Evolutionary conservation across 30 jellyfish, hydroid and myxozoan genomes (phyloP), one percentile per base, ranked within the genome.

Genomic region (Aurelia sp.): DNA sequence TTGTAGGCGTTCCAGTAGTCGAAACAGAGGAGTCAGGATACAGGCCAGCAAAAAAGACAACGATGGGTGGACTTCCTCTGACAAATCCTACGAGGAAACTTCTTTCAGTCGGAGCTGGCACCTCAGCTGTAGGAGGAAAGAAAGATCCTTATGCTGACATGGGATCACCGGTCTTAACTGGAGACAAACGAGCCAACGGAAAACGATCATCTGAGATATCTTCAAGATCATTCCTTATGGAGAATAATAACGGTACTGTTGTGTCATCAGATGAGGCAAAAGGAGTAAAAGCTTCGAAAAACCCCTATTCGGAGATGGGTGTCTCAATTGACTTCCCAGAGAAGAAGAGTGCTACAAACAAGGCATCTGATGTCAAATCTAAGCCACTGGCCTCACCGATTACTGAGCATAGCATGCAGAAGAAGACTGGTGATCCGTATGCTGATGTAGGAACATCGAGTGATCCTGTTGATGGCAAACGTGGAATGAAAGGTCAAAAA

Each of bases 71-170:
- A 50, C 92, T 78, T 3, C 87, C 91, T 5, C 65, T 73, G 20
- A 55, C 58, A 30, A 87, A 71, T 44, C 76, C 83, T 37, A 55
- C 91, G 0, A 78, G 65, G 41, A 85, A 73, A 20, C 13, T 68
- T 4, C 13, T 48, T 13, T 11, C 19, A 23, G 61, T 41, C 5
- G 62, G 62, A 8, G 69, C 51, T 0, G 94, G 90, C 44, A 67
- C 96, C 9, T 23, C 76, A 33, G 80, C 86, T 3, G 68, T 57
- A 21, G 73, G 21, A 40, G 77, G 35, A 55, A 66, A 23, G 66
- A 89, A 66, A 60, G 98, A 92, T 71, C 98, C 97, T 21, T 93
- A 93, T 65, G 96, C 97, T 7, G 98, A 93, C 37, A 66, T 93
- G 82, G 98, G 98, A 13, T 79, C 96, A 20, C 66, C 92, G 11